Percentiles rank a stretch among this genome's conserved stretches.
phyloP scores from a whole-genome alignment of 2,888 invertebrate species.

The Stratiomys singularior region DNA sequence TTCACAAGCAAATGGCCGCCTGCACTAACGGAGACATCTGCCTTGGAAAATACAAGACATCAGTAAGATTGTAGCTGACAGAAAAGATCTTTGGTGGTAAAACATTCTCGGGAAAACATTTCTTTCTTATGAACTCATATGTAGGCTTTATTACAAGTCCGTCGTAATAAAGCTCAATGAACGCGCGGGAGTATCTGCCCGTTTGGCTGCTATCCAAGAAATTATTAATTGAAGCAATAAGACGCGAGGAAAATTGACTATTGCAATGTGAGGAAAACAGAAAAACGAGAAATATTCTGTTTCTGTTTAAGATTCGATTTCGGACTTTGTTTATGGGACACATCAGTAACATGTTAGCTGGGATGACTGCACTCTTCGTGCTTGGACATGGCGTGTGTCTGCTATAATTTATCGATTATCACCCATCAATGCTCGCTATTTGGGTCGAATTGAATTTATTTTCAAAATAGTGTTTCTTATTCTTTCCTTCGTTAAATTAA shows the following conservation, averaged over 20 bases:
- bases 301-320: neutral
- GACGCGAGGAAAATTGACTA: neutral
- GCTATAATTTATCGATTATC: too few species aligned
- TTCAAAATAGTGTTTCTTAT: too few species aligned
- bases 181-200: neutral
- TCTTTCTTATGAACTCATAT: neutral
- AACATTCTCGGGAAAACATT: neutral
- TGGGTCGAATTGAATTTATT: too few species aligned
- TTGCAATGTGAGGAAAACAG: neutral
- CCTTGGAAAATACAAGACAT: neutral
- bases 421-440: too few species aligned
- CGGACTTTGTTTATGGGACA: neutral
- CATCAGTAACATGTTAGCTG: neutral
- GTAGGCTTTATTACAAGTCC: neutral
- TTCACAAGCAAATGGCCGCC: neutral
- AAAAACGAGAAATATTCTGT: neutral
- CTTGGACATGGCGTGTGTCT: too few species aligned
- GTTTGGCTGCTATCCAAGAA: slow-evolving; percentile 11
- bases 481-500: too few species aligned
- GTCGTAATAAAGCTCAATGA: slow-evolving; percentile 8
- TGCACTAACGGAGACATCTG: neutral
- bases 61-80: neutral
- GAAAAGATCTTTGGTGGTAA: slow-evolving; percentile 11
- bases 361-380: neutral
- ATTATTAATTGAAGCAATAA: slow-evolving; percentile 19